Evolutionary conservation across 2,888 invertebrate genomes (phyloP).

Genomic region (Ectemnius lituratus): DNA sequence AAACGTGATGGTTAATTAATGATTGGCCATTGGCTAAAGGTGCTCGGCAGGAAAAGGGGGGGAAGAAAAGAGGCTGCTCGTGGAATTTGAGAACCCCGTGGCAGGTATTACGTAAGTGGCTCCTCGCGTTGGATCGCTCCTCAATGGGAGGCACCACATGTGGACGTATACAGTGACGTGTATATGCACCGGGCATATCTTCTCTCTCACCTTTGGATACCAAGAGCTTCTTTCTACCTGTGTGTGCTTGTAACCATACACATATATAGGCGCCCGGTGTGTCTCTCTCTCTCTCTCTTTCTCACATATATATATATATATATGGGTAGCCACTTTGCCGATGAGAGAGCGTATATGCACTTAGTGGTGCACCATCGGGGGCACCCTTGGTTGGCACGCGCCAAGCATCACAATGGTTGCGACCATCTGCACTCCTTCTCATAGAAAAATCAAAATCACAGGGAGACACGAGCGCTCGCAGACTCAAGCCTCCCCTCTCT

Average conservation of each 20-base stretch:
- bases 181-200: slow-evolving; percentile 10
- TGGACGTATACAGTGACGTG: slow-evolving; percentile 18
- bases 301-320: too few species aligned
- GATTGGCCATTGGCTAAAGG: neutral
- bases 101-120: slow-evolving; percentile 66
- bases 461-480: slow-evolving; percentile 44
- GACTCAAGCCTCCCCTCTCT: slow-evolving; percentile 44
- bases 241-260: neutral
- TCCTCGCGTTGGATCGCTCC: slow-evolving; percentile 35
- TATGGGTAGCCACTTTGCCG: slow-evolving; percentile 22
- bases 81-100: slow-evolving; percentile 56
- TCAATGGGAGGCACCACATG: slow-evolving; percentile 41
- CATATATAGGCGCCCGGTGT: neutral
- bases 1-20: too few species aligned
- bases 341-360: slow-evolving; percentile 39
- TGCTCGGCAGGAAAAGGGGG: neutral
- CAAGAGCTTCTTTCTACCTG: neutral
- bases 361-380: slow-evolving; percentile 62
- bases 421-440: slow-evolving; percentile 71
- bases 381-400: slow-evolving; percentile 69
- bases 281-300: slow-evolving; percentile 2
- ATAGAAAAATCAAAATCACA: slow-evolving; percentile 68
- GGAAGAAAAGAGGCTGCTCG: neutral
- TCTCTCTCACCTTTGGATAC: neutral
- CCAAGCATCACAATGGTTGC: slow-evolving; percentile 66